phyloP scores from a whole-genome alignment of 2,888 invertebrate species.

The Diabrotica balteata region DNA sequence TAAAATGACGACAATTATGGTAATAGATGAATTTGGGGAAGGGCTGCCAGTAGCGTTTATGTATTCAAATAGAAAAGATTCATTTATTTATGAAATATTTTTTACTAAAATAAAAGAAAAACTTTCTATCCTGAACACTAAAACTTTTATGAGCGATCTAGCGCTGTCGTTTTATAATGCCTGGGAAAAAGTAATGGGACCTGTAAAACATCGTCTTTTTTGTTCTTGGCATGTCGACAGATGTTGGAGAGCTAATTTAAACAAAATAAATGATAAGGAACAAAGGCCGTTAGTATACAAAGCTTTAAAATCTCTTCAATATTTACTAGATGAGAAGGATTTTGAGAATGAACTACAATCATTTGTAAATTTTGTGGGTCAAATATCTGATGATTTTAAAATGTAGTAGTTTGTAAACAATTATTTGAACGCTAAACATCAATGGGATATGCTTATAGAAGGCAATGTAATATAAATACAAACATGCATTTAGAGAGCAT shows the following conservation, averaged over 20 bases:
- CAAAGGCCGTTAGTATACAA: neutral
- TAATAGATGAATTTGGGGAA: constrained; percentile 33
- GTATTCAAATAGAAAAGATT: constrained; percentile 33
- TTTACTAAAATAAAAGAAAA: constrained; percentile 14
- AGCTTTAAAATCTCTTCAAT: neutral
- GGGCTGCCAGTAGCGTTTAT: constrained; percentile 32
- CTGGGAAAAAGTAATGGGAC: neutral
- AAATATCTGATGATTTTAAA: neutral
- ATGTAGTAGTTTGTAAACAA: neutral
- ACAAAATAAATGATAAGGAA: neutral
- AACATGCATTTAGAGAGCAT: no score
- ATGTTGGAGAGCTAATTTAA: neutral
- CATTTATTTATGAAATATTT: constrained; percentile 27
- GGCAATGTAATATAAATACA: neutral
- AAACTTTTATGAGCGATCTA: neutral
- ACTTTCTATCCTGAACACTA: neutral
- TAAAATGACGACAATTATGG: constrained; percentile 29
- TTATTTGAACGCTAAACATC: neutral
- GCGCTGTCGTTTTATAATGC: neutral
- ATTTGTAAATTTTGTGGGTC: neutral
- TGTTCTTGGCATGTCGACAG: neutral
- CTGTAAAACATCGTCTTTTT: neutral
- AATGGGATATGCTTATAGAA: neutral
- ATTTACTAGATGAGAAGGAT: neutral
- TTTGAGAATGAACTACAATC: neutral